A percentile compares a stretch with the other conserved stretches of the same genome.
These are phyloP conservation scores for Cariama cristata DNA, from an alignment of 2,113 vertebrate genomes.

Conservation along the genomic window DNA sequence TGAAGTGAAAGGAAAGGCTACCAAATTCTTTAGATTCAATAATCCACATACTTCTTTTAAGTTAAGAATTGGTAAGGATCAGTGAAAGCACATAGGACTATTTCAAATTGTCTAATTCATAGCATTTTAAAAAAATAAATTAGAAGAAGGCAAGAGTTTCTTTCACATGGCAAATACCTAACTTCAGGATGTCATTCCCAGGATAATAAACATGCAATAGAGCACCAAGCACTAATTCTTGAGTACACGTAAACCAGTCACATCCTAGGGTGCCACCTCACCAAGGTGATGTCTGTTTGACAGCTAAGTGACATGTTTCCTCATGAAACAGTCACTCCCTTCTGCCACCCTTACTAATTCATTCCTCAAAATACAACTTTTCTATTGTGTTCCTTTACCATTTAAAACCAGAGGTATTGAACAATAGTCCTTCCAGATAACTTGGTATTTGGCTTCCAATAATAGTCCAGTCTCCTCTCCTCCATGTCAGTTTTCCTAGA, in stretches of 20 bases:
- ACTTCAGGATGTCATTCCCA: not conserved
- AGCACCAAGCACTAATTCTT: not conserved
- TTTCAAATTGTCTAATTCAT: not conserved
- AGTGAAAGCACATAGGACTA: not conserved
- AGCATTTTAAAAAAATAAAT: not conserved
- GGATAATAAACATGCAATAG: not conserved
- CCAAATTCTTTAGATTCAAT: not conserved
- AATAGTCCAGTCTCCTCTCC: not conserved
- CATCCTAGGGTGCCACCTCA: fast-evolving
- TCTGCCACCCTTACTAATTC: not conserved
- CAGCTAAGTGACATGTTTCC: not conserved
- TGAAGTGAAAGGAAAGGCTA: not conserved
- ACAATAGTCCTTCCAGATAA: not conserved
- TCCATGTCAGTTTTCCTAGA: not conserved
- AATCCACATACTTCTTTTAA: not conserved
- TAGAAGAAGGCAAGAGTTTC: not conserved
- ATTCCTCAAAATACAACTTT: not conserved
- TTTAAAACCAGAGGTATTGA: not conserved
- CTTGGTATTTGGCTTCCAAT: not conserved
- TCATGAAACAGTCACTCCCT: not conserved
- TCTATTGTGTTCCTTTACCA: fast-evolving
- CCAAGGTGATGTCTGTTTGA: not conserved
- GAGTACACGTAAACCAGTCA: not conserved
- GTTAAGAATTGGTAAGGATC: not conserved
- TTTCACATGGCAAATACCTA: not conserved